phyloP scores from a whole-genome alignment of 1,140 invertebrate genomes.

The Apis florea region DNA sequence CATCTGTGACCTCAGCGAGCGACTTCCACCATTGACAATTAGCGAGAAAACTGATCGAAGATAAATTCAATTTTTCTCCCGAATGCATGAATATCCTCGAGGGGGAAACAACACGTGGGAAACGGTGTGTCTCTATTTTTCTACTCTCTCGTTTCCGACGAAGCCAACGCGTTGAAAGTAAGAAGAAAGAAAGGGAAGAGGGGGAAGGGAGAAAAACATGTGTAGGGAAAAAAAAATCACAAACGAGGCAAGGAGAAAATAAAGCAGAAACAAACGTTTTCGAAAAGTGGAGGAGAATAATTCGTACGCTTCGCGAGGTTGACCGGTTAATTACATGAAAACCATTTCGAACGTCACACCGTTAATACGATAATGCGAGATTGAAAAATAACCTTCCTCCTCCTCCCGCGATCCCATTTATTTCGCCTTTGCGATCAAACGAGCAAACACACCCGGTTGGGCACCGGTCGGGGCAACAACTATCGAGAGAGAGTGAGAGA shows the following conservation, averaged over 20 bases:
- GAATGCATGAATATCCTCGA: not conserved
- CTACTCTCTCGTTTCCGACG: not conserved
- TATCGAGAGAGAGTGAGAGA: not conserved
- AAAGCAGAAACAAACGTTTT: not conserved
- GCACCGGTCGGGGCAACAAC: not conserved
- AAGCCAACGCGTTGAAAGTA: not conserved
- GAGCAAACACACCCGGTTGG: not conserved
- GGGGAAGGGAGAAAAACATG: not conserved
- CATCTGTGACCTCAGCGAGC: slow-evolving; percentile 23
- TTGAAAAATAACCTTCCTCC: slow-evolving; percentile 1
- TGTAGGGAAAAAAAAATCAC: too few relatives aligned
- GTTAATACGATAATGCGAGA: slow-evolving; percentile 29
- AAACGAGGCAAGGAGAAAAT: not conserved
- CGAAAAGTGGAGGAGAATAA: not conserved
- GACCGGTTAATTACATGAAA: not conserved
- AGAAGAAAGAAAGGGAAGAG: not conserved
- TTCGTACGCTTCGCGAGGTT: not conserved
- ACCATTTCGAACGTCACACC: slow-evolving; percentile 18
- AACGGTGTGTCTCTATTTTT: not conserved
- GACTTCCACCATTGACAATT: slow-evolving; percentile 23
- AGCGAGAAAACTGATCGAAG: slow-evolving; percentile 33
- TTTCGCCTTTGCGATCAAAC: slow-evolving; percentile 13
- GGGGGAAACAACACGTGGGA: not conserved
- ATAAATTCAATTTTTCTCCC: slow-evolving; percentile 23
- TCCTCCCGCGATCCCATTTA: not conserved